Percentiles rank a stretch among this genome's conserved stretches.
Evolutionary conservation across 23 tunicate species (phyloP).

Genomic region (Diplosoma virens): DNA sequence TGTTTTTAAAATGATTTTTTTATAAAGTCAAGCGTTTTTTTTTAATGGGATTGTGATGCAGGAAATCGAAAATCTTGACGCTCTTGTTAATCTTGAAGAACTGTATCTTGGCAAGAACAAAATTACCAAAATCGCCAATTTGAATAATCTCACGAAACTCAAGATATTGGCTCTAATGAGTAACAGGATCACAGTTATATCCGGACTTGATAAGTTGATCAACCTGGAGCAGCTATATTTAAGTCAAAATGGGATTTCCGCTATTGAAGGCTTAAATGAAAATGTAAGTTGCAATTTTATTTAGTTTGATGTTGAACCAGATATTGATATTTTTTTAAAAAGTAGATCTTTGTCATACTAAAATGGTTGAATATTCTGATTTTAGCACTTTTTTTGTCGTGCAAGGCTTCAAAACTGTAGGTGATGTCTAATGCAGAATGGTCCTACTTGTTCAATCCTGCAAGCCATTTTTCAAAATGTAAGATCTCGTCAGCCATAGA

Average conservation of each 20-base stretch:
- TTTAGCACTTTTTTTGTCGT: too few relatives aligned
- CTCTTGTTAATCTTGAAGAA: conserved; percentile 58
- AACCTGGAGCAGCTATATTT: conserved; percentile 68
- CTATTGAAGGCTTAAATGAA: conserved; percentile 62
- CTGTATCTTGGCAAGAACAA: conserved; percentile 94
- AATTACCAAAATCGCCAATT: conserved; percentile 61
- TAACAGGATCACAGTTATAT: conserved; percentile 73
- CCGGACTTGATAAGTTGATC: conserved; percentile 54
- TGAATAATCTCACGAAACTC: conserved; percentile 39
- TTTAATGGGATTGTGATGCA: neutral
- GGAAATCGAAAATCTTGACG: conserved; percentile 70
- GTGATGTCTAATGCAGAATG: too few relatives aligned
- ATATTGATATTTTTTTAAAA: too few relatives aligned
- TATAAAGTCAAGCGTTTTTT: neutral
- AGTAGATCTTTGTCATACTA: too few relatives aligned
- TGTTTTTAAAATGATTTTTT: too few relatives aligned
- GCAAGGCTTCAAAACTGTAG: too few relatives aligned
- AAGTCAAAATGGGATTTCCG: conserved; percentile 74
- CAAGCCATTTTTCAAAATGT: too few relatives aligned
- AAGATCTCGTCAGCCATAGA: too few relatives aligned
- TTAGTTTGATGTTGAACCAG: too few relatives aligned
- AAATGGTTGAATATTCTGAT: too few relatives aligned
- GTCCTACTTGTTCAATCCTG: too few relatives aligned
- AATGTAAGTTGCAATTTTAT: conserved; percentile 88
- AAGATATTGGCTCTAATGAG: conserved; percentile 76